These are phyloP conservation scores for Luidia sarsii DNA, from an alignment of 53 echinoderm and acorn worm genomes.

Conservation along the genomic window DNA sequence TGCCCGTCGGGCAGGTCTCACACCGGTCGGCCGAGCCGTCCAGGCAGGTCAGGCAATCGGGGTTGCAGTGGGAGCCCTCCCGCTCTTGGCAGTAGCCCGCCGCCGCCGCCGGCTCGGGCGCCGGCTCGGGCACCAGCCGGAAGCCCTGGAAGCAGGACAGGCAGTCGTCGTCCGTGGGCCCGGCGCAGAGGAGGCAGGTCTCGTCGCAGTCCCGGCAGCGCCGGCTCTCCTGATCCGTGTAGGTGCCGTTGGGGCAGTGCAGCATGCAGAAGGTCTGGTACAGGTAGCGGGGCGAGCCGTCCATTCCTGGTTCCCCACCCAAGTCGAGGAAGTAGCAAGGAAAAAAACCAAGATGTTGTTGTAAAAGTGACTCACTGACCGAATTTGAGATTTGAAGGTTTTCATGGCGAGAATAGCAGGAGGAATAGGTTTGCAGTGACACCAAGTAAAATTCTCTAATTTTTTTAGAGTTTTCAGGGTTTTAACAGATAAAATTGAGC, in stretches of 20 bases:
- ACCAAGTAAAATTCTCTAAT: no score
- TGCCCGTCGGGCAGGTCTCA: conserved; percentile 1
- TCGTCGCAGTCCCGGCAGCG: conserved; percentile 70
- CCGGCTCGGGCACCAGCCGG: conserved; percentile 23
- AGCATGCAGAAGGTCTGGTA: conserved; percentile 71
- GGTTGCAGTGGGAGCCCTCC: background rate
- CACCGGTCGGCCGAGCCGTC: background rate
- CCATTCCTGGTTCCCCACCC: no score
- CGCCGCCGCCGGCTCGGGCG: background rate
- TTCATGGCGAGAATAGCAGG: no score
- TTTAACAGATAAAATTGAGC: no score
- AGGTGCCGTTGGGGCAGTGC: conserved; percentile 64
- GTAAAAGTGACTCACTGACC: no score
- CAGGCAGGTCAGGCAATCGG: conserved; percentile 7
- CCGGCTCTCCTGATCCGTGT: conserved; percentile 22
- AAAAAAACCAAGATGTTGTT: no score
- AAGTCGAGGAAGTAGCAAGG: no score
- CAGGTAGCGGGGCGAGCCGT: conserved; percentile 54
- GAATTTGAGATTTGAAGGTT: no score
- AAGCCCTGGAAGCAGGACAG: background rate
- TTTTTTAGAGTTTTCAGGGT: no score
- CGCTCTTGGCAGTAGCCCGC: background rate
- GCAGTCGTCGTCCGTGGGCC: conserved; percentile 57
- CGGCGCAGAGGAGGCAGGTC: conserved; percentile 68
- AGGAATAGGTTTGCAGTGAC: no score